Conservation (phyloP, 2,797 vertebrate genomes). For the Helostoma temminkii region DNA sequence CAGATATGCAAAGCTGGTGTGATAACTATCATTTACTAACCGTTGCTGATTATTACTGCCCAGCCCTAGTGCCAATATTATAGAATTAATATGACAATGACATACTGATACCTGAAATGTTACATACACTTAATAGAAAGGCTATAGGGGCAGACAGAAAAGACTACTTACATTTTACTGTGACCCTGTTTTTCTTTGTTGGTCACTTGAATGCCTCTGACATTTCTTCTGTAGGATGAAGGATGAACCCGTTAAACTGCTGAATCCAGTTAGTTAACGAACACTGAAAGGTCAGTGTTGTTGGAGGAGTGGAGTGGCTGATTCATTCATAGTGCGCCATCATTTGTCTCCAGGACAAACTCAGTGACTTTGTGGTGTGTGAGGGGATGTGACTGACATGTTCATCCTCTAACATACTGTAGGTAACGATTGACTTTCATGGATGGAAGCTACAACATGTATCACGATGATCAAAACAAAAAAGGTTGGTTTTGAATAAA, state of each 20-base stretch:
- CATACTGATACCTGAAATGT: background rate
- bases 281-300: constrained; percentile 57
- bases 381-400: constrained; percentile 1
- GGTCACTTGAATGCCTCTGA: background rate
- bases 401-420: background rate
- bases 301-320: constrained; percentile 23
- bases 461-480: background rate
- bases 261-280: constrained; percentile 32
- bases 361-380: no score
- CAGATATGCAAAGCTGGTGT: no score
- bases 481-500: background rate
- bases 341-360: constrained; percentile 15
- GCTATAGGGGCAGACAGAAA: background rate
- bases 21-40: no score
- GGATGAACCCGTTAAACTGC: constrained; percentile 26
- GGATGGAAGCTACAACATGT: background rate
- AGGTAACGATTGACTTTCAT: background rate
- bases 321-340: constrained; percentile 41
- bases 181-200: background rate
- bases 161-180: background rate
- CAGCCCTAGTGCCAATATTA: no score
- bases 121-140: background rate
- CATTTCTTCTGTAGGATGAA: constrained; percentile 15
- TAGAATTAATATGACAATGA: background rate
- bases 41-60: no score